Base-by-base conservation (phyloP, 2,113 vertebrate species). In the Daubentonia madagascariensis region DNA sequence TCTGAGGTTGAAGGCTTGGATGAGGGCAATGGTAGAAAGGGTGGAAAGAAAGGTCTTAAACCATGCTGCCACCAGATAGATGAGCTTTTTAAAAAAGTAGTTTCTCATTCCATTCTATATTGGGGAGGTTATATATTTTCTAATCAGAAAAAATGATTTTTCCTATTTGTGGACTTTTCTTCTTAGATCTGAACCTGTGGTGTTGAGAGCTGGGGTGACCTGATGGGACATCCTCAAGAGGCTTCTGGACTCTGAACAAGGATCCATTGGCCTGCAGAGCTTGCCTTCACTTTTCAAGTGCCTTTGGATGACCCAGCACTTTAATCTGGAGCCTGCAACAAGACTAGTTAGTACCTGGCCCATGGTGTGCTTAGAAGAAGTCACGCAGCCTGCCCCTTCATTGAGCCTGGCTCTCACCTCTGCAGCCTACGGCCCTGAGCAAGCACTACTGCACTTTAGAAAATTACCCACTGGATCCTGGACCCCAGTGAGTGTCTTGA, bases 291-390 rank as follows among this genome's bases (percentile, higher is more conserved):
- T 97, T 98, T 98, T 86, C 37, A 25, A 45, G 75, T 75, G 79
- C 22, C 96, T 48, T 22, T 95, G 32, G 91, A 95, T 92, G 52
- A 90, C 68, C 40, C 50, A 93, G 97, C 93, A 97, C 93, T 98
- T 97, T 96, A 89, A 75, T 35, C 35, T 94, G 65, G 37, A 65
- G 20, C 32, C 37, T 59, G 40, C 37, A 37, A 30, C 43, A 67
- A 25, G 63, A 88, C 63, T 54, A 50, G 45, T 40, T 37, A 91
- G 67, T 3, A 17, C 70, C 78, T 37, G 81, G 57, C 20, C 43
- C 20, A 79, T 3, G 1, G 14, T 32, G 23, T 48, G 40, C 59
- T 37, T 37, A 17, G 10, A 35, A 6, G 23, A 78, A 52, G 67
- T 17, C 48, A 32, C 18, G 28, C 23, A 14, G 45, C 48, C 14